phyloP scores from a whole-genome alignment of 2,113 vertebrate species.

The Oncorhynchus mykiss region DNA sequence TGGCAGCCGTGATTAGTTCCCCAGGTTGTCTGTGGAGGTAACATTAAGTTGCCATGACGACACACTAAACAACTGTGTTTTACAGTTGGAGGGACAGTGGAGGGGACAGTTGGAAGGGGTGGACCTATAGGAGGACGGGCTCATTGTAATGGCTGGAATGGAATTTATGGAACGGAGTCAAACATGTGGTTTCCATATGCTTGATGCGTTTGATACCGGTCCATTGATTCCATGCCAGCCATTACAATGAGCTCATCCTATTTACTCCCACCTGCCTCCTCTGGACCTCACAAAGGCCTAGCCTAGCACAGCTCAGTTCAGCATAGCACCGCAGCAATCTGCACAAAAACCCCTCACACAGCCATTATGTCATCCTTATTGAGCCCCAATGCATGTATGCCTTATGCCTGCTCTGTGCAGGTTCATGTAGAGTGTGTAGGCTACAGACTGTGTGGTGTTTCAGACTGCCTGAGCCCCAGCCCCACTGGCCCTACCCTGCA shows the following conservation, averaged over 20 bases:
- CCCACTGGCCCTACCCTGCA: slow-evolving; percentile 9
- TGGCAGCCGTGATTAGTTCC: slow-evolving; percentile 50
- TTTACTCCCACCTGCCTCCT: too few species aligned
- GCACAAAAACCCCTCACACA: not conserved
- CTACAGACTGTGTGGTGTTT: not conserved
- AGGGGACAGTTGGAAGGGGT: slow-evolving; percentile 31
- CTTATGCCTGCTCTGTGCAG: not conserved
- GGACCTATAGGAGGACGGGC: too few species aligned
- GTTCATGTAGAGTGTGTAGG: not conserved
- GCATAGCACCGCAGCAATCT: not conserved
- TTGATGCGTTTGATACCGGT: too few species aligned
- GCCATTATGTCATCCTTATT: not conserved
- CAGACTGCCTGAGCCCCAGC: not conserved
- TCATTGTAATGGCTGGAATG: too few species aligned
- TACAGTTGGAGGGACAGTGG: slow-evolving; percentile 46
- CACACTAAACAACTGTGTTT: slow-evolving; percentile 44
- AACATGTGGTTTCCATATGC: too few species aligned
- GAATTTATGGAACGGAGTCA: too few species aligned
- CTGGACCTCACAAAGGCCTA: too few species aligned
- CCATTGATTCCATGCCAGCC: too few species aligned
- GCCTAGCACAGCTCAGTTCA: not conserved
- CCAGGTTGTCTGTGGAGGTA: slow-evolving; percentile 47
- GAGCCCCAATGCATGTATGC: not conserved
- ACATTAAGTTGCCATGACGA: slow-evolving; percentile 59
- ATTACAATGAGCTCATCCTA: too few species aligned